These are phyloP conservation scores for Microplitis mediator DNA, from an alignment of 1,140 invertebrate species.

Conservation along the genomic window DNA sequence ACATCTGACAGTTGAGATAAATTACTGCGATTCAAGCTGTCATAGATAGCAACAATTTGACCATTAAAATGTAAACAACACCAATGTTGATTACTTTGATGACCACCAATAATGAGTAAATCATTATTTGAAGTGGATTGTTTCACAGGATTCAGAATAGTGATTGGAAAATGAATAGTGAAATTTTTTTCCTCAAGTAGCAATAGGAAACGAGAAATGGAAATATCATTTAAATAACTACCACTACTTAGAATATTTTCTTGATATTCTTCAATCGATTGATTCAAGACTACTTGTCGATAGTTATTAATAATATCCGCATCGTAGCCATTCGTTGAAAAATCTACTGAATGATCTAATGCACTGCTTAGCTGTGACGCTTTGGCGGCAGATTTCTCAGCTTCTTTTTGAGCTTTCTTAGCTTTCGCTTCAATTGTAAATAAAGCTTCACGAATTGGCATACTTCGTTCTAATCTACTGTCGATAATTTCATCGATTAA, in stretches of 20 bases:
- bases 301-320: no score
- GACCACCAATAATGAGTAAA: conserved; percentile 23
- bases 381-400: background rate
- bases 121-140: background rate
- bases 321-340: no score
- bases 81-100: conserved; percentile 4
- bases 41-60: conserved; percentile 2
- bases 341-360: no score
- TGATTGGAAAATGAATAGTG: no score
- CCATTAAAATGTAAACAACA: conserved; percentile 24
- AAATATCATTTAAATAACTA: no score
- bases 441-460: conserved; percentile 29
- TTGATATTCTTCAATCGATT: no score
- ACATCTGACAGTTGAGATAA: background rate
- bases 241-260: no score
- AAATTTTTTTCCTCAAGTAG: no score
- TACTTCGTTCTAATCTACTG: conserved; percentile 23
- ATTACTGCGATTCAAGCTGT: background rate
- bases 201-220: no score
- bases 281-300: no score
- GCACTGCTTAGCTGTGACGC: no score
- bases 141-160: background rate
- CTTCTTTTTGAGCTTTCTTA: conserved; percentile 9
- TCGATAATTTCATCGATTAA: conserved; percentile 34
- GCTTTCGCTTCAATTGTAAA: conserved; percentile 21